These are phyloP conservation scores for Xenopus petersii DNA, from an alignment of 2,797 vertebrate species.

Conservation along the genomic window DNA sequence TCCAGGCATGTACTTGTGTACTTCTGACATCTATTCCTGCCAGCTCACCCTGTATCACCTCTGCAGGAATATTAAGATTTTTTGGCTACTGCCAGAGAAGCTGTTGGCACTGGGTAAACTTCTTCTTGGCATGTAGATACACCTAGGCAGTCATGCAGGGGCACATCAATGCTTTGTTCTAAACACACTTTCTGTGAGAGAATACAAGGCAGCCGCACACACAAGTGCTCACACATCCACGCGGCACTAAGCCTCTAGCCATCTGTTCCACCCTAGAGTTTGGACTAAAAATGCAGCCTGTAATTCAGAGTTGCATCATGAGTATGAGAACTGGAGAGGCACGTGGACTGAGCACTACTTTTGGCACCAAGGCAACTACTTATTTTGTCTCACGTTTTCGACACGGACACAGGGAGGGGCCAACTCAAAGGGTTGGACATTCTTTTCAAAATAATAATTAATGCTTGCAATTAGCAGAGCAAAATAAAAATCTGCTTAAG, in stretches of 20 bases:
- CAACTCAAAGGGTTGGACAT: not conserved
- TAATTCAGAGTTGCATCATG: conserved; percentile 26
- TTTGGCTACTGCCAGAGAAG: conserved; percentile 11
- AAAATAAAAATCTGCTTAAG: not conserved
- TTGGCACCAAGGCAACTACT: conserved; percentile 21
- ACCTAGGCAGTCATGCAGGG: conserved; percentile 14
- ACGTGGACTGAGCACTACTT: conserved; percentile 38
- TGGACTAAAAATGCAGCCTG: conserved; percentile 28
- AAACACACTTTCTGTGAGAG: conserved; percentile 2
- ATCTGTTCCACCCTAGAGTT: conserved; percentile 38
- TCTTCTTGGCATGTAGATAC: conserved; percentile 18
- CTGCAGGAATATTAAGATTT: conserved; percentile 11
- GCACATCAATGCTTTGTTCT: conserved; percentile 21
- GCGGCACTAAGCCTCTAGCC: conserved; percentile 23
- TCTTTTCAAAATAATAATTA: not conserved
- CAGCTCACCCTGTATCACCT: conserved; percentile 33
- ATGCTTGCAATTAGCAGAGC: not conserved
- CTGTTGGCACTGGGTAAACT: conserved; percentile 9
- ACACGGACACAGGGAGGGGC: conserved; percentile 23
- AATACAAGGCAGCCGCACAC: not conserved
- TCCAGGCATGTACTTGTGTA: too few relatives aligned
- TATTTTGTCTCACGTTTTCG: conserved; percentile 32
- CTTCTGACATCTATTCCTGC: not conserved
- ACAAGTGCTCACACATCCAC: conserved; percentile 14
- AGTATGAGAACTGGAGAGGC: conserved; percentile 13